Percentiles rank a stretch among this genome's conserved stretches.
Evolutionary conservation across 23 tunicate genomes (phyloP).

Genomic region (Trididemnum miniatum): DNA sequence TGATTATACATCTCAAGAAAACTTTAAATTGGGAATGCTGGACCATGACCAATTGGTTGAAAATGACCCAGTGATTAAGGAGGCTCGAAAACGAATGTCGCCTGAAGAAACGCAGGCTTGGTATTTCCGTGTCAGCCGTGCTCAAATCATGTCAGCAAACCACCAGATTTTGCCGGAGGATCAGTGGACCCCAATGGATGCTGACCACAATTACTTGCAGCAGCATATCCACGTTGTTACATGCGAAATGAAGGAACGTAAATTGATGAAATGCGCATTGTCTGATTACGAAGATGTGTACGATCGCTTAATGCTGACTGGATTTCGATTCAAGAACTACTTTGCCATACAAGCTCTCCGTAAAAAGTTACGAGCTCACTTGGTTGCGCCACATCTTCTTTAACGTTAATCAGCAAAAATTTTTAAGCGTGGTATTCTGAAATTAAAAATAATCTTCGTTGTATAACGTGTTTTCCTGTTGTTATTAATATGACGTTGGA

Average conservation of each 20-base stretch:
- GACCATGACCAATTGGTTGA: conserved; percentile 56
- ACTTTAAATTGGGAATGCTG: conserved; percentile 71
- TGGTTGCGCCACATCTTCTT: conserved; percentile 23
- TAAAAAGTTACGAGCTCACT: conserved; percentile 1
- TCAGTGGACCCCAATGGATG: conserved; percentile 91
- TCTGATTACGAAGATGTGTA: conserved; percentile 49
- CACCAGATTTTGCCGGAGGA: conserved; percentile 65
- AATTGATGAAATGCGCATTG: conserved; percentile 65
- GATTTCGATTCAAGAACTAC: conserved; percentile 55
- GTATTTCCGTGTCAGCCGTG: conserved; percentile 52
- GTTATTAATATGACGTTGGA: no score
- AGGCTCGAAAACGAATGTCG: conserved; percentile 64
- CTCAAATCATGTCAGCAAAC: conserved; percentile 47
- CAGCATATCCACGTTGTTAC: conserved; percentile 24
- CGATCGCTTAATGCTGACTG: conserved; percentile 49
- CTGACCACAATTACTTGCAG: conserved; percentile 66
- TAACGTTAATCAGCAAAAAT: no score
- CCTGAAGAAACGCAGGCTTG: conserved; percentile 52
- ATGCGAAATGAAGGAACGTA: conserved; percentile 43
- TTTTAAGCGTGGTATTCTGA: no score
- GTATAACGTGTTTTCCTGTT: no score
- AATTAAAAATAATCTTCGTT: no score
- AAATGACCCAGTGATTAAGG: conserved; percentile 20
- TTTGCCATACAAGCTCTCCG: conserved; percentile 34
- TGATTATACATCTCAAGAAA: conserved; percentile 35